Evolutionary conservation across 1,140 invertebrate genomes (phyloP).

Genomic region (Conus ventricosus): DNA sequence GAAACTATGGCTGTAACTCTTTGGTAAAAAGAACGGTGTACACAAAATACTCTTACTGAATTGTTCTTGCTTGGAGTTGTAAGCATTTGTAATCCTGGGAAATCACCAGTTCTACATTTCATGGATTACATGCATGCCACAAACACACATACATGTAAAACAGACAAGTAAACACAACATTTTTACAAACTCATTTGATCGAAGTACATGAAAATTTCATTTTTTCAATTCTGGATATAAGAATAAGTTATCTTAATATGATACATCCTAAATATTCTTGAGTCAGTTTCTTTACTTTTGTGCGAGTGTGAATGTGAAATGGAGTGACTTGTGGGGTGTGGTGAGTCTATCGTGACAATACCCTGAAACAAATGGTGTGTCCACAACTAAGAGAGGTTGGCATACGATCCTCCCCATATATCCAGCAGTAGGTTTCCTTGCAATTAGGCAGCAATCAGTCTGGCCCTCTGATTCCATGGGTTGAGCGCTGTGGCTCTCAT

Average conservation of each 20-base stretch:
- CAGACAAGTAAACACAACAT: neutral
- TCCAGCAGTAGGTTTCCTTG: slow-evolving; percentile 22
- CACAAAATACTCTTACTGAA: no score
- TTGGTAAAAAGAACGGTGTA: no score
- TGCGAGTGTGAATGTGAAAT: no score
- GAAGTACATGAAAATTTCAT: neutral
- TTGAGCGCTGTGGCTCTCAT: neutral
- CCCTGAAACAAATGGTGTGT: slow-evolving; percentile 21
- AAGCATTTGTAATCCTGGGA: no score
- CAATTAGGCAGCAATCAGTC: neutral
- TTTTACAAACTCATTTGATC: neutral
- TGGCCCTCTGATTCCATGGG: neutral
- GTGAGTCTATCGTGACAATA: neutral
- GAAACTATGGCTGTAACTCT: no score
- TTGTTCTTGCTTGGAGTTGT: no score
- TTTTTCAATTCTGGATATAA: neutral
- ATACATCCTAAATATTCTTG: no score
- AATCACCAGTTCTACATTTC: no score
- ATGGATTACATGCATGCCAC: neutral
- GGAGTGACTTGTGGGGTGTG: no score
- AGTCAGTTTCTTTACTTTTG: no score
- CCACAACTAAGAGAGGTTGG: slow-evolving; percentile 30
- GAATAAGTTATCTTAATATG: no score
- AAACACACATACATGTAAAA: neutral
- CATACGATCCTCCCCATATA: slow-evolving; percentile 18